Percentiles rank a stretch among this genome's conserved stretches.
phyloP scores from a whole-genome alignment of 2,113 vertebrate species.

The Electrona antarctica region DNA sequence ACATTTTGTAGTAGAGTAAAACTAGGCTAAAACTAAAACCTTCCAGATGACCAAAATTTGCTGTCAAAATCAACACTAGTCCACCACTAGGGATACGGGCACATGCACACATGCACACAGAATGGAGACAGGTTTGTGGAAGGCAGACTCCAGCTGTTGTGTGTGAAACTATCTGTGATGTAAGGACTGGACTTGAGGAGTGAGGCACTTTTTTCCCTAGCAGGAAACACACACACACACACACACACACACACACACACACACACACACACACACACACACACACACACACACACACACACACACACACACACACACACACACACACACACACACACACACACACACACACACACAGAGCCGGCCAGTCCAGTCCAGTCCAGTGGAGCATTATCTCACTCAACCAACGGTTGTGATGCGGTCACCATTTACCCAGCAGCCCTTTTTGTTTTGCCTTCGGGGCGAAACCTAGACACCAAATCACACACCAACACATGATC shows the following conservation, averaged over 20 bases:
- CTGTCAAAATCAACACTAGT: no score
- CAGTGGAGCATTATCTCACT: slow-evolving; percentile 67
- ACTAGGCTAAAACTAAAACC: no score
- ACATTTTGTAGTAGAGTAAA: no score
- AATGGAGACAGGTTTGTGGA: slow-evolving; percentile 38
- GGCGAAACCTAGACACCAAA: slow-evolving; percentile 20
- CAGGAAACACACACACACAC: slow-evolving; percentile 61
- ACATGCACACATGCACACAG: slow-evolving; percentile 11
- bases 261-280: no score
- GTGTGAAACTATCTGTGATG: slow-evolving; percentile 78
- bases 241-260: no score
- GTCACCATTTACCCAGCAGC: slow-evolving; percentile 44
- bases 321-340: no score
- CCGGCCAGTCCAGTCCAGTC: slow-evolving; percentile 8
- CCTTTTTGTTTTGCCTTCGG: slow-evolving; percentile 44
- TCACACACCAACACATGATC: slow-evolving; percentile 24
- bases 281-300: no score
- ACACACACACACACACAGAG: no score
- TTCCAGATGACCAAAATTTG: no score
- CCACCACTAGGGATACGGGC: not conserved
- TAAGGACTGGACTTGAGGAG: slow-evolving; percentile 53
- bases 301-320: no score
- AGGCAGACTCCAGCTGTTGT: slow-evolving; percentile 72
- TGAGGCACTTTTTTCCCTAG: slow-evolving; percentile 79
- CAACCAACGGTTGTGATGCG: slow-evolving; percentile 30